Evolutionary conservation across 2,113 vertebrate species (phyloP).

Genomic region (Xiphophorus hellerii): DNA sequence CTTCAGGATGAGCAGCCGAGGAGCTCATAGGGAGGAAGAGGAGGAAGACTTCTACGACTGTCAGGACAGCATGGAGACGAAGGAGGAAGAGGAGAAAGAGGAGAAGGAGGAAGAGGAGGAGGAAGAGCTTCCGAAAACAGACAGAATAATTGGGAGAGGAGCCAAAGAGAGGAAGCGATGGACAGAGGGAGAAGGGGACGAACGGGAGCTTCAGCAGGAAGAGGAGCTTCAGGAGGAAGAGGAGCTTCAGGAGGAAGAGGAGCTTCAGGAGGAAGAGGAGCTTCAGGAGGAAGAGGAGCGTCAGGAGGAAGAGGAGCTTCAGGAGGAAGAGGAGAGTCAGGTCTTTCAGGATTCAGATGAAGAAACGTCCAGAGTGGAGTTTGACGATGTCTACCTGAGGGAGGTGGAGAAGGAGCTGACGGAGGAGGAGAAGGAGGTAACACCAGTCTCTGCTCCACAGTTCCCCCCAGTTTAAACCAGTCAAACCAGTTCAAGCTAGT

Average conservation of each 20-base stretch:
- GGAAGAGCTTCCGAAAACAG: not conserved
- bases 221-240: not conserved
- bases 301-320: accelerated
- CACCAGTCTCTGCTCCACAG: not conserved
- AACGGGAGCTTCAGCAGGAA: accelerated
- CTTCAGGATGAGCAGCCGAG: slow-evolving; percentile 45
- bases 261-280: not conserved
- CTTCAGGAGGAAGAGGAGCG: not conserved
- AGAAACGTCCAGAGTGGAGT: slow-evolving; percentile 26
- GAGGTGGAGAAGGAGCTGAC: slow-evolving; percentile 65
- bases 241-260: not conserved
- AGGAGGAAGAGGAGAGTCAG: not conserved
- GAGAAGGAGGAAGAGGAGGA: not conserved
- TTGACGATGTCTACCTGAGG: slow-evolving; percentile 59
- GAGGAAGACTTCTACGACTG: slow-evolving; percentile 70
- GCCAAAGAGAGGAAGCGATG: not conserved
- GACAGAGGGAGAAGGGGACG: not conserved
- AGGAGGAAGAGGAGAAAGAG: not conserved
- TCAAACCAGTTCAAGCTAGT: no score
- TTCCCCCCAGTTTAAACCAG: no score
- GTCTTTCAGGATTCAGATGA: slow-evolving; percentile 17
- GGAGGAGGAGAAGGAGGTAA: slow-evolving; percentile 68
- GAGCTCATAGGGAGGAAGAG: slow-evolving; percentile 7
- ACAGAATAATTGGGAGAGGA: slow-evolving; percentile 2
- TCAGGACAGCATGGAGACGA: slow-evolving; percentile 38